phyloP scores from a whole-genome alignment of 1,140 invertebrate species.

The Octopus bimaculoides region DNA sequence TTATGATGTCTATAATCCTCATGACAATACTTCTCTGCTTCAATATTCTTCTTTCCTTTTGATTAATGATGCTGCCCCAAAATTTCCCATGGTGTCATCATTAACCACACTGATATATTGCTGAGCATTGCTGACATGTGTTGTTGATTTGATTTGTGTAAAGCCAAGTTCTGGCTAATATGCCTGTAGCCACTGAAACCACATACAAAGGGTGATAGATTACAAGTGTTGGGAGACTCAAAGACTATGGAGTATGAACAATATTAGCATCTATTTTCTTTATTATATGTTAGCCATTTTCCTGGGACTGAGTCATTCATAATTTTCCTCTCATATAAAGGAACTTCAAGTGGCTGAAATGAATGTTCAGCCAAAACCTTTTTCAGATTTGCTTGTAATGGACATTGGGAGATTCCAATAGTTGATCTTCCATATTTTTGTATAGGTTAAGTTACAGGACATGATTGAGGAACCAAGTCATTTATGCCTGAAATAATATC shows the following conservation, averaged over 20 bases:
- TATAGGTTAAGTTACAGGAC: background rate
- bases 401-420: background rate
- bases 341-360: background rate
- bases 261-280: background rate
- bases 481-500: background rate
- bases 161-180: background rate
- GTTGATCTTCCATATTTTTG: slow-evolving; percentile 7
- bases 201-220: background rate
- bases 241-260: background rate
- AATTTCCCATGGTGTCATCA: background rate
- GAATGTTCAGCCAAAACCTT: background rate
- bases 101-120: background rate
- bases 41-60: slow-evolving; percentile 8
- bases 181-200: background rate
- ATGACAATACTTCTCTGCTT: slow-evolving; percentile 3
- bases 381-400: background rate
- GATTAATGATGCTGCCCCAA: background rate
- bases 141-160: background rate
- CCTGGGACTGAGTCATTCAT: background rate
- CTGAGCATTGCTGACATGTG: background rate
- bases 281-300: background rate
- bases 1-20: background rate
- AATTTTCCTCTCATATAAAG: slow-evolving; percentile 1
- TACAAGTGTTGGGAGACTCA: background rate
- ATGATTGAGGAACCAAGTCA: background rate